A percentile compares a stretch with the other conserved stretches of the same genome.
Conservation (phyloP, 2,888 invertebrate species). For the Monopis laevigella region DNA sequence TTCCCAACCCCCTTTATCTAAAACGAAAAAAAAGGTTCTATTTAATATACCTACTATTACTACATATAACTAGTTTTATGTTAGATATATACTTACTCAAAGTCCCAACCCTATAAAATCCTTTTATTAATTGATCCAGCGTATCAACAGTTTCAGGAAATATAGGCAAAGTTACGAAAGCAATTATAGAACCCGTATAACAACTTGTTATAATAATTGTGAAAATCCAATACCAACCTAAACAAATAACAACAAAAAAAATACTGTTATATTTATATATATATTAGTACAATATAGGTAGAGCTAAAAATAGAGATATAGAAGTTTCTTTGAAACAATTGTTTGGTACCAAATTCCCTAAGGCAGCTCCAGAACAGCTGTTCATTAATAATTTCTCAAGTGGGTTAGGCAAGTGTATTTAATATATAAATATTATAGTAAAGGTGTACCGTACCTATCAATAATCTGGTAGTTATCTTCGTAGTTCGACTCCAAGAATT, state of each 20-base stretch:
- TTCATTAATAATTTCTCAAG: too few species aligned
- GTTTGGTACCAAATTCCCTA: too few species aligned
- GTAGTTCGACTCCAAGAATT: slow-evolving; percentile 76
- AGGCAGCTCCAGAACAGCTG: too few species aligned
- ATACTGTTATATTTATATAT: neutral
- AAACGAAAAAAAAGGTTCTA: slow-evolving; percentile 15
- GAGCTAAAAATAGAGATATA: neutral
- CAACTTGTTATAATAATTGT: slow-evolving; percentile 86
- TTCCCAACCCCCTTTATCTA: slow-evolving; percentile 81
- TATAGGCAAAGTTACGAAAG: slow-evolving; percentile 81
- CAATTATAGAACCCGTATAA: slow-evolving; percentile 86
- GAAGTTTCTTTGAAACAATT: neutral
- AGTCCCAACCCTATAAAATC: slow-evolving; percentile 77
- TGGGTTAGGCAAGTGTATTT: too few species aligned
- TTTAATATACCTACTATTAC: neutral
- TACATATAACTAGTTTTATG: neutral
- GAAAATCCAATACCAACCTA: slow-evolving; percentile 85
- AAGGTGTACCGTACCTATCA: slow-evolving; percentile 68
- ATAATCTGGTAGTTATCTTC: slow-evolving; percentile 74
- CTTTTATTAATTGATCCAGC: slow-evolving; percentile 70
- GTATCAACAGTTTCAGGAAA: slow-evolving; percentile 80
- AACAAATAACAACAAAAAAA: slow-evolving; percentile 17
- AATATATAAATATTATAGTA: neutral
- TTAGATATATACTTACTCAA: slow-evolving; percentile 58
- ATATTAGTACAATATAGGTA: neutral